phyloP scores from a whole-genome alignment of 2,888 invertebrate species.

The Scaeva pyrastri region DNA sequence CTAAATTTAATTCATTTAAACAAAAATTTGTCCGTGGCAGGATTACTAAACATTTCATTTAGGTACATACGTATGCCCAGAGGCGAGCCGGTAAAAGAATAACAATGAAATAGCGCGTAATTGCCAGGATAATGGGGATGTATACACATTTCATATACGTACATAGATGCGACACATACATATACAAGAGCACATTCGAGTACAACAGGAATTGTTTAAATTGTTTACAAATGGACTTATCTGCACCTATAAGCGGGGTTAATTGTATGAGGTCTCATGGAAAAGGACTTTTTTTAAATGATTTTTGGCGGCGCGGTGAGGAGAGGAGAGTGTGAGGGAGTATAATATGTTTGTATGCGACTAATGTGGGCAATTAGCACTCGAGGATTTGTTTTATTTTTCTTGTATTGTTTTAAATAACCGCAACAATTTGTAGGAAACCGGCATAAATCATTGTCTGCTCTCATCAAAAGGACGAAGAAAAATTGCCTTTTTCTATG shows the following conservation, averaged over 20 bases:
- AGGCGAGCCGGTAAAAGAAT: conserved; percentile 38
- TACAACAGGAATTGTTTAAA: conserved; percentile 63
- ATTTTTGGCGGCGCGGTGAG: neutral
- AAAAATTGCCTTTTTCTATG: conserved; percentile 57
- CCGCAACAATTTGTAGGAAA: conserved; percentile 45
- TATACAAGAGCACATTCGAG: neutral
- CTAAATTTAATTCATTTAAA: conserved; percentile 72
- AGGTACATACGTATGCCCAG: conserved; percentile 13
- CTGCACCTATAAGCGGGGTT: conserved; percentile 73
- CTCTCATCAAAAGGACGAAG: conserved; percentile 51
- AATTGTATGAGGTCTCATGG: conserved; percentile 49
- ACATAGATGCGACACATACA: neutral
- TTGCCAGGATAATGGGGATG: conserved; percentile 60
- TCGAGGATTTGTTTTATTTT: conserved; percentile 48
- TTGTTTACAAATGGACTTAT: conserved; percentile 76
- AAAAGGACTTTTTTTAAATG: conserved; percentile 41
- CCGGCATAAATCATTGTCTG: conserved; percentile 68
- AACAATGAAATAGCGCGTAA: conserved; percentile 63
- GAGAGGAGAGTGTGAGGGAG: conserved; percentile 10
- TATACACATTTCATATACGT: conserved; percentile 16
- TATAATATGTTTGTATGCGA: conserved; percentile 15
- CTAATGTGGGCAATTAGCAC: conserved; percentile 74
- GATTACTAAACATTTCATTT: conserved; percentile 44
- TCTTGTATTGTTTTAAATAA: conserved; percentile 37
- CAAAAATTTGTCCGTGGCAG: conserved; percentile 63